phyloP scores from a whole-genome alignment of 2,888 invertebrate species.

The Icerya purchasi region DNA sequence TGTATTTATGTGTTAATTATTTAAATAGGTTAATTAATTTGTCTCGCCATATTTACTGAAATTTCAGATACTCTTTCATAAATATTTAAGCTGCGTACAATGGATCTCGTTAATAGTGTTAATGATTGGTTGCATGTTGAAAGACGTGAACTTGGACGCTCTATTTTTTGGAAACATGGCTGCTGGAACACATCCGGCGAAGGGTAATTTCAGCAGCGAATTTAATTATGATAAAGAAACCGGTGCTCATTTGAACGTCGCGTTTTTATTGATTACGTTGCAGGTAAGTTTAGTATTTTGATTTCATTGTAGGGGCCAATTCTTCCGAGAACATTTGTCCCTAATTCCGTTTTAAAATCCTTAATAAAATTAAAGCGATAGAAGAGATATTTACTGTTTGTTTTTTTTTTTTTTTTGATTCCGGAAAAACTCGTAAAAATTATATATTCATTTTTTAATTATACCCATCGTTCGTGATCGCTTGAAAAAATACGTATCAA shows the following conservation, averaged over 20 bases:
- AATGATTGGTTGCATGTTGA: slow-evolving; percentile 76
- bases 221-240: slow-evolving; percentile 22
- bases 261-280: slow-evolving; percentile 26
- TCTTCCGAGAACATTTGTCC: too few relatives aligned
- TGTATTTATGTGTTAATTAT: too few relatives aligned
- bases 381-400: too few relatives aligned
- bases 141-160: slow-evolving; percentile 33
- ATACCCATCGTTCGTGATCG: too few relatives aligned
- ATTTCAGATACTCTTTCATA: slow-evolving; percentile 63
- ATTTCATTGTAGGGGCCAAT: too few relatives aligned
- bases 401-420: too few relatives aligned
- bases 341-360: too few relatives aligned
- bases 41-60: not conserved
- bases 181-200: not conserved
- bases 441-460: too few relatives aligned
- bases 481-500: too few relatives aligned
- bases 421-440: too few relatives aligned
- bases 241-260: slow-evolving; percentile 22
- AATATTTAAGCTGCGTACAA: slow-evolving; percentile 52
- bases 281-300: slow-evolving; percentile 28
- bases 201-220: not conserved
- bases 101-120: slow-evolving; percentile 74
- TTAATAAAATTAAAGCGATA: too few relatives aligned
- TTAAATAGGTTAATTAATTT: slow-evolving; percentile 1
- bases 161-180: not conserved